Percentiles rank a stretch among this genome's conserved stretches.
Evolutionary conservation across 2,113 vertebrate genomes (phyloP).

Genomic region (Cheilinus undulatus): DNA sequence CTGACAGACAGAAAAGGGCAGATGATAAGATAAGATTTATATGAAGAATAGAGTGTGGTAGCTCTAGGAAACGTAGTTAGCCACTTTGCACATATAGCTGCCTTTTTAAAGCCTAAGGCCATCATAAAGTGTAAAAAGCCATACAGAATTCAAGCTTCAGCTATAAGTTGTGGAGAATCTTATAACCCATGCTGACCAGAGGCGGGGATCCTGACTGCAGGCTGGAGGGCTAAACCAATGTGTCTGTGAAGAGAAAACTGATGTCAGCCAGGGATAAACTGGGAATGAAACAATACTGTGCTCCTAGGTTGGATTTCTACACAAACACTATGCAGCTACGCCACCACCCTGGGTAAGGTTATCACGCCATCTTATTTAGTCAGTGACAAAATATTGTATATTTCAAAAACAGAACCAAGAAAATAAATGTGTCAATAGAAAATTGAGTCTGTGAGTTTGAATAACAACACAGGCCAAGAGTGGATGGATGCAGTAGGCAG

Average conservation of each 20-base stretch:
- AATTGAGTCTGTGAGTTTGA: not conserved
- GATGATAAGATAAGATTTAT: constrained; percentile 2
- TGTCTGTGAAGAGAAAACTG: constrained; percentile 34
- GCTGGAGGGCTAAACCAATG: constrained; percentile 34
- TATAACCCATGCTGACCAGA: constrained; percentile 30
- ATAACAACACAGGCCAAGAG: not conserved
- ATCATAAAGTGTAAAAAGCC: not conserved
- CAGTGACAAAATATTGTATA: not conserved
- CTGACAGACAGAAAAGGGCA: not conserved
- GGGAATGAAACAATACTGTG: constrained; percentile 27
- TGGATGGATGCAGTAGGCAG: not conserved
- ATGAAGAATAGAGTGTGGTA: not conserved
- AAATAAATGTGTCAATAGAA: not conserved
- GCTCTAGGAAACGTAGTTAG: constrained; percentile 15
- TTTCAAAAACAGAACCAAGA: not conserved
- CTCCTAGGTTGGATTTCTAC: not conserved
- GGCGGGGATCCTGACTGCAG: constrained; percentile 1
- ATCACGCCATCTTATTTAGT: not conserved
- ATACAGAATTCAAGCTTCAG: constrained; percentile 17
- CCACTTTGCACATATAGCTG: constrained; percentile 7
- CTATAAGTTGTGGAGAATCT: constrained; percentile 17
- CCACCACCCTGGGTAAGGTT: constrained; percentile 28
- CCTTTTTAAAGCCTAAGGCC: constrained; percentile 10
- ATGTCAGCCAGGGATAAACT: constrained; percentile 13
- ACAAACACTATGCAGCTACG: constrained; percentile 8